Evolutionary conservation across 2,888 invertebrate genomes (phyloP), one percentile per base, ranked within the genome.

Genomic region (Thalpophila matura): DNA sequence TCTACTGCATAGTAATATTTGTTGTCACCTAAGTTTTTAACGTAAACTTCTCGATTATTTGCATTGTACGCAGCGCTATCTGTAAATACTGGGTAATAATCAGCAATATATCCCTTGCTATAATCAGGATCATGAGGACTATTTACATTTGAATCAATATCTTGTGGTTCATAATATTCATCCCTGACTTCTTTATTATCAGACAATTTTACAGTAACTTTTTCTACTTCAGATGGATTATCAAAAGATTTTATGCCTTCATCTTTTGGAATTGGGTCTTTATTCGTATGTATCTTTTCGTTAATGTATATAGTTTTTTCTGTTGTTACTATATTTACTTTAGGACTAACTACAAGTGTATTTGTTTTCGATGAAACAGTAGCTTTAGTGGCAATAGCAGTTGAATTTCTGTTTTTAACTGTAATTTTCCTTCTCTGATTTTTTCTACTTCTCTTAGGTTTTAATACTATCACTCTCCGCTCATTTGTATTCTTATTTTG

Each of bases 31-130:
- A 87, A 78, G 61, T 85, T 85, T 65, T 80, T 76, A 0, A 84
- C 16, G 10, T 81, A 79, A 33, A 81, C 77, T 53, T 86, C 87
- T 70, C 88, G 88, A 29, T 83, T 83, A 24, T 85, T 84, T 16
- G 74, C 74, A 22, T 82, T 81, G 37, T 83, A 83, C 3, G 76
- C 79, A 7, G 80, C 69, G 57, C 84, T 88, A 10, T 90, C 91
- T 27, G 81, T 83, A 37, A 94, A 94, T 51, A 88, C 82, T 0
- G 94, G 94, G 51, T 91, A 93, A 53, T 93, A 94, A 56, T 94
- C 93, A 4, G 89, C 86, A 4, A 86, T 69, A 2, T 89, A 74
- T 16, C 82, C 80, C 49, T 89, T 84, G 20, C 68, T 56, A 9
- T 29, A 31, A 26, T 18, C 47, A 12, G 6, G 9, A n/a, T 26